A percentile compares a stretch with the other conserved stretches of the same genome.
phyloP scores from a whole-genome alignment of 2,797 vertebrate species.

The Poecile montanus region DNA sequence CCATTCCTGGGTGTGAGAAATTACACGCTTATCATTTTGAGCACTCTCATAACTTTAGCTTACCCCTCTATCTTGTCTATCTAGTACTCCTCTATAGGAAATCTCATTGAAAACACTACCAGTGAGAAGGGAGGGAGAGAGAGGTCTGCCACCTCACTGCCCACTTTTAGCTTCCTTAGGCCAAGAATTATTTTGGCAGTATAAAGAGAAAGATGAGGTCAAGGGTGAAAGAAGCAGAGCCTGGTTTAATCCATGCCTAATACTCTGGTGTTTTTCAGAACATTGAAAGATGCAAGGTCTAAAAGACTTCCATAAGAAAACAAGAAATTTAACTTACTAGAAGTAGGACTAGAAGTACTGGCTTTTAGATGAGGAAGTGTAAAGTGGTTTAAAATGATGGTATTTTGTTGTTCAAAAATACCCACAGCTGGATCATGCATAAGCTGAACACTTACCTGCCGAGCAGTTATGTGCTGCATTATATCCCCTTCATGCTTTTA shows the following conservation, averaged over 20 bases:
- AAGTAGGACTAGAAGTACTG: background rate
- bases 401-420: background rate
- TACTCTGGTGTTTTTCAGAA: background rate
- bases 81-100: background rate
- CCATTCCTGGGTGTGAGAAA: background rate
- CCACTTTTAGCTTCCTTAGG: background rate
- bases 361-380: background rate
- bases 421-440: background rate
- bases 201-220: background rate
- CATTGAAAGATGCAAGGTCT: background rate
- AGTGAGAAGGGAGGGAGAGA: background rate
- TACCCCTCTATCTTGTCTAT: background rate
- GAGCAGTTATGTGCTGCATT: background rate
- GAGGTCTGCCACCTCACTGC: background rate
- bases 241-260: background rate
- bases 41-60: background rate
- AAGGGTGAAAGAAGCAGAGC: background rate
- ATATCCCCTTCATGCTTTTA: background rate
- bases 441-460: background rate
- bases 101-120: background rate
- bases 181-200: background rate
- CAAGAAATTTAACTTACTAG: background rate
- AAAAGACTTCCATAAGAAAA: background rate
- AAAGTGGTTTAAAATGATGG: background rate
- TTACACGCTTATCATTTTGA: background rate